Evolutionary conservation across 2,797 vertebrate species (phyloP), one percentile per base, ranked within the genome.

Genomic region (Sebastes vulpes): DNA sequence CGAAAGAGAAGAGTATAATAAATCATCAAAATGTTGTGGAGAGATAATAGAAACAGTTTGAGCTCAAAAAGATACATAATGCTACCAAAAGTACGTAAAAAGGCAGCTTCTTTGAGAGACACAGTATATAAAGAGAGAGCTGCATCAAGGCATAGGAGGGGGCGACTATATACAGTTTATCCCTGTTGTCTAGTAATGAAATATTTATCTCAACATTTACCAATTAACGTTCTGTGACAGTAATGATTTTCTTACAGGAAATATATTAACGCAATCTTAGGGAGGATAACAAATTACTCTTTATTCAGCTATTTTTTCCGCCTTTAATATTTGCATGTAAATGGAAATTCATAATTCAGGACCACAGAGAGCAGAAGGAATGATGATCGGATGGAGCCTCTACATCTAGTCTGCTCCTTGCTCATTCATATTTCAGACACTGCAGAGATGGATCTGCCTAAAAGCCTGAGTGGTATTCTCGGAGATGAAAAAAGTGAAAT

Each of bases 371-470:
- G 75, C 59, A 61, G 52, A 57, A 73, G 74, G 53, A 81, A 83
- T 21, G 75, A 84, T 75, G 65, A 85, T 86, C 60, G 72, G 72
- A 72, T 26, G 80, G 42, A 76, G 80, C 31, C 42, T 81, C 59
- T 53, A 64, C 69, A 77, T 77, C 56, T 74, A 11, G 54, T 61
- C 58, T 48, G 75, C 65, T 77, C 66, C 66, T 52, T 38, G 64
- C 85, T 92, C 91, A 92, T 93, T 88, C 81, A 94, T 92, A 92
- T 91, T 93, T 91, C 71, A 90, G 81, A 81, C 57, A 60, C 85
- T 89, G 88, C 76, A 79, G 87, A 83, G 83, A 92, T 59, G 64
- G 72, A 76, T 83, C 77, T 64, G 79, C 85, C 80, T 78, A 73
- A 90, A 78, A 89, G 89, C 64, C 83, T 59, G 60, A 72, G 74